Conservation (phyloP, 1,140 invertebrate genomes). For the Platyura marginata region DNA sequence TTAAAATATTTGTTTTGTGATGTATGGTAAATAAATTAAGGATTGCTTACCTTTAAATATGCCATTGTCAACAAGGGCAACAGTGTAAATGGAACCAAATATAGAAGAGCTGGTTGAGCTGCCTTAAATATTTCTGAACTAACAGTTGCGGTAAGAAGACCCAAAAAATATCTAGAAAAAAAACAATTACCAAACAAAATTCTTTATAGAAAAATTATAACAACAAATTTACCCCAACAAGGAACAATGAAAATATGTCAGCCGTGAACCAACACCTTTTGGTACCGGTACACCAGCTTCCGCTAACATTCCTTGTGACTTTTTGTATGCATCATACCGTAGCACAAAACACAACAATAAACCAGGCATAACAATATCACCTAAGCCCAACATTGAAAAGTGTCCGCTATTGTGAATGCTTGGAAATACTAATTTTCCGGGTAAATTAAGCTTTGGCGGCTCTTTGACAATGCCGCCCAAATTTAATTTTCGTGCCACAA, state of each 20-base stretch:
- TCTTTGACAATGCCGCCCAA: slow-evolving; percentile 70
- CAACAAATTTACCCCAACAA: slow-evolving; percentile 49
- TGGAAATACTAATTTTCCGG: slow-evolving; percentile 93
- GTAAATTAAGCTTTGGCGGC: slow-evolving; percentile 85
- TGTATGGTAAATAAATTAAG: slow-evolving; percentile 1
- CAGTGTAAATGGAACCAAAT: slow-evolving; percentile 92
- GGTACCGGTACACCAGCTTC: slow-evolving; percentile 19
- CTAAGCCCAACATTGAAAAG: slow-evolving; percentile 92
- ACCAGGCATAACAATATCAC: slow-evolving; percentile 97
- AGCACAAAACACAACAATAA: slow-evolving; percentile 88
- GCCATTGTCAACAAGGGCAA: slow-evolving; percentile 92
- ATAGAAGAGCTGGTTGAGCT: slow-evolving; percentile 89
- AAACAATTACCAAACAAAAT: background rate
- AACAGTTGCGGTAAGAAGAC: slow-evolving; percentile 87
- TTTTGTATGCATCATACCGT: slow-evolving; percentile 92
- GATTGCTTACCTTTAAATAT: slow-evolving; percentile 68
- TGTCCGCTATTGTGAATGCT: slow-evolving; percentile 88
- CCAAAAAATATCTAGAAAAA: slow-evolving; percentile 63
- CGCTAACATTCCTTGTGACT: slow-evolving; percentile 33
- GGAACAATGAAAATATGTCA: slow-evolving; percentile 93
- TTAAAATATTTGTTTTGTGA: too few species aligned
- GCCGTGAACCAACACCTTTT: slow-evolving; percentile 28
- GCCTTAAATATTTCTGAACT: slow-evolving; percentile 96
- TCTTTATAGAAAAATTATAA: background rate
- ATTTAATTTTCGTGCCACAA: slow-evolving; percentile 81